Evolutionary conservation across 2,113 vertebrate species (phyloP).

Genomic region (Datnioides undecimradiatus): DNA sequence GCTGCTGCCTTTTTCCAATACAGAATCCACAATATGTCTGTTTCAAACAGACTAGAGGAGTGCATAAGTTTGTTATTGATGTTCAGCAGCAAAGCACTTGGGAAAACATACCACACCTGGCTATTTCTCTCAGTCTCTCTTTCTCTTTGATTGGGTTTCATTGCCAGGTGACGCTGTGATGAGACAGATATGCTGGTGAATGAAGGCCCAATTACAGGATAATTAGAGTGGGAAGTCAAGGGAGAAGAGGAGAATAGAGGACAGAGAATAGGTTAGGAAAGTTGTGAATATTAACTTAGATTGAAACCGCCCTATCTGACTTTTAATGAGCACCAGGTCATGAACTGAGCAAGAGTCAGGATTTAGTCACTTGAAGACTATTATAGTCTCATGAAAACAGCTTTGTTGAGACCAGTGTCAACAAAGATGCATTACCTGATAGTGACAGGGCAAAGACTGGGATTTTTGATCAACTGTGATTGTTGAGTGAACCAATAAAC

Average conservation of each 20-base stretch:
- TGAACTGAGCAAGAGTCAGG: neutral
- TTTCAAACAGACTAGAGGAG: neutral
- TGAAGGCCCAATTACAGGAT: constrained; percentile 37
- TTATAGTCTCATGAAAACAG: neutral
- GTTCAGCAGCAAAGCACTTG: constrained; percentile 2
- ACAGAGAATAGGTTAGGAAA: constrained; percentile 31
- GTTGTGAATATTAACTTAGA: constrained; percentile 35
- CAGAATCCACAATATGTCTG: neutral
- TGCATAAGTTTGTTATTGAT: neutral
- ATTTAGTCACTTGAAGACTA: constrained; percentile 12
- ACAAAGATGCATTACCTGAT: neutral
- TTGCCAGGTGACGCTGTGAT: constrained; percentile 25
- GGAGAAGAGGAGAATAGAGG: constrained; percentile 27
- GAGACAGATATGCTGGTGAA: constrained; percentile 42
- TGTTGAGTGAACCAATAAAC: neutral
- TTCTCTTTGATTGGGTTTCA: constrained; percentile 30
- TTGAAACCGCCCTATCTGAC: constrained; percentile 6
- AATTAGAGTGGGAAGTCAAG: constrained; percentile 40
- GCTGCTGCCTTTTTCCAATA: neutral
- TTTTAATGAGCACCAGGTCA: constrained; percentile 35
- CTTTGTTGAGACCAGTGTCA: neutral
- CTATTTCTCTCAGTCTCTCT: neutral
- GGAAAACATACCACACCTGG: neutral
- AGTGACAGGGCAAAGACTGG: neutral
- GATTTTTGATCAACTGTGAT: neutral